Evolutionary conservation across 2,113 vertebrate genomes (phyloP).

Genomic region (Xenotilapia caudafasciata): DNA sequence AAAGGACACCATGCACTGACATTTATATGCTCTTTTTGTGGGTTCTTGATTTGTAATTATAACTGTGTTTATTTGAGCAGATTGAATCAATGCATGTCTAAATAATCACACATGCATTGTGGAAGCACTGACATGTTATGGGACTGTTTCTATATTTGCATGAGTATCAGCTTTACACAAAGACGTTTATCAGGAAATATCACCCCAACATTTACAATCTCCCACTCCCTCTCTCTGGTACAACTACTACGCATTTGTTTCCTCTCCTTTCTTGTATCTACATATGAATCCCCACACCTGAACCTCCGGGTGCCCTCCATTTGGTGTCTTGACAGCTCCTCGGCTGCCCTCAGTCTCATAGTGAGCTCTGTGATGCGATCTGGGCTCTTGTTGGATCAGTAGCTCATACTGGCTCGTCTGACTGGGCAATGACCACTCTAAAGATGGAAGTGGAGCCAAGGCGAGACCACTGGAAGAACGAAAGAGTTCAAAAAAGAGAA

Average conservation of each 20-base stretch:
- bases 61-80: not conserved
- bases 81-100: not conserved
- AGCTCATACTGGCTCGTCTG: conserved; percentile 81
- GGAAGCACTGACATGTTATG: not conserved
- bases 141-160: conserved; percentile 29
- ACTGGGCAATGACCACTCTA: conserved; percentile 84
- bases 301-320: conserved; percentile 87
- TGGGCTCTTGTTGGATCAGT: conserved; percentile 86
- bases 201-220: not conserved
- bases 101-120: not conserved
- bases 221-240: not conserved
- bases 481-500: not conserved
- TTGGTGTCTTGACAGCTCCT: conserved; percentile 86
- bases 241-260: not conserved
- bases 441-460: conserved; percentile 75
- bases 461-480: conserved; percentile 65
- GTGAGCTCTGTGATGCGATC: conserved; percentile 91
- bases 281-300: conserved; percentile 74
- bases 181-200: conserved; percentile 27
- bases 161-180: not conserved
- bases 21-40: not conserved
- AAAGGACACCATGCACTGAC: not conserved
- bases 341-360: conserved; percentile 97
- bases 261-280: not conserved
- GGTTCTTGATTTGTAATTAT: not conserved